A percentile compares a stretch with the other conserved stretches of the same genome.
Conservation (phyloP, 2,113 vertebrate genomes). For the Tyrannus savana region DNA sequence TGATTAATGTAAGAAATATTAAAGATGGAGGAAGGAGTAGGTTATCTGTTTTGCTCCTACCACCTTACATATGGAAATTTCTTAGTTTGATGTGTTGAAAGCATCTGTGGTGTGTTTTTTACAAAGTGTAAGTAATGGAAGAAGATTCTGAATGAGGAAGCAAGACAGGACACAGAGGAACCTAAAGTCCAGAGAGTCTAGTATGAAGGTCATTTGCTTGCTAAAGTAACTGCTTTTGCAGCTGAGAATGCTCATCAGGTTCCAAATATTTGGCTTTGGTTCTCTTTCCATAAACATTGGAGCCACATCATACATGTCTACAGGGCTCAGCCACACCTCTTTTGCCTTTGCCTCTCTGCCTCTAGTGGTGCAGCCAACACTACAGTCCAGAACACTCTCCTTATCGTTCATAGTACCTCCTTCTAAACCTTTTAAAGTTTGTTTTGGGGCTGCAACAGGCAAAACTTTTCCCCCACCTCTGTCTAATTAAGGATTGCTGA, state of each 20-base stretch:
- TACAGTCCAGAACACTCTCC: background rate
- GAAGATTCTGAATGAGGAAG: background rate
- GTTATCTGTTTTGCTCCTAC: background rate
- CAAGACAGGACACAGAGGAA: background rate
- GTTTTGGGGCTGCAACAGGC: background rate
- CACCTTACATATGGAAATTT: background rate
- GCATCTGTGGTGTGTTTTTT: background rate
- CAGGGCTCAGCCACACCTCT: slow-evolving; percentile 28
- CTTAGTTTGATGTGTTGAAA: background rate
- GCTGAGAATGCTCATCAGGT: slow-evolving; percentile 21
- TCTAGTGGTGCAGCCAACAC: background rate
- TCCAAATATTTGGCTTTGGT: slow-evolving; percentile 19
- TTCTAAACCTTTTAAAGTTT: background rate
- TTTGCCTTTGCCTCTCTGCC: slow-evolving; percentile 11
- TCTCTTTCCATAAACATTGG: slow-evolving; percentile 59
- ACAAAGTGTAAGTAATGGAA: background rate
- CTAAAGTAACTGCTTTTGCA: slow-evolving; percentile 32
- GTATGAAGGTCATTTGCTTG: background rate
- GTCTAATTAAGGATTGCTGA: background rate
- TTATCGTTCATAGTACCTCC: background rate
- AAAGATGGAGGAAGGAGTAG: background rate
- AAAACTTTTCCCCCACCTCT: background rate
- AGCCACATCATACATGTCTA: slow-evolving; percentile 34
- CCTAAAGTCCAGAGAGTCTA: background rate
- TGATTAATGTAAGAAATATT: background rate